Evolutionary conservation across 2,113 vertebrate genomes (phyloP).

Genomic region (Podilymbus podiceps): DNA sequence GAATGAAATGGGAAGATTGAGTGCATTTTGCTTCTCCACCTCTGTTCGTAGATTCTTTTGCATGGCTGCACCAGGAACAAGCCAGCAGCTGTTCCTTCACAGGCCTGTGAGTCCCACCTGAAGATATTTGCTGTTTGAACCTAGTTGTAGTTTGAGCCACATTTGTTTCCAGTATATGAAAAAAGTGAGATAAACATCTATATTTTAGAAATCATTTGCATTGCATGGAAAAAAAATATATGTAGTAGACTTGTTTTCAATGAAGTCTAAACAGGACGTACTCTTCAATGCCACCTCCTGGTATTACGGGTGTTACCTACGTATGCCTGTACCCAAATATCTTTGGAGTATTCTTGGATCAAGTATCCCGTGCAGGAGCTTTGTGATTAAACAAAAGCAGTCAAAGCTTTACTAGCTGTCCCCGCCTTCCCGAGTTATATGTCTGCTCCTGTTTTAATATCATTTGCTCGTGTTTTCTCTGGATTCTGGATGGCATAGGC

Average conservation of each 20-base stretch:
- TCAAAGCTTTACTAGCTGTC: not conserved
- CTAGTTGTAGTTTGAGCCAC: not conserved
- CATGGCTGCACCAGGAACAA: not conserved
- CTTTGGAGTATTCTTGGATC: not conserved
- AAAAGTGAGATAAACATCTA: not conserved
- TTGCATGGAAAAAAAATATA: not conserved
- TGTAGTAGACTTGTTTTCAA: not conserved
- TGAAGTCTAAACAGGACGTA: rapidly evolving
- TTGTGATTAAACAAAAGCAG: not conserved
- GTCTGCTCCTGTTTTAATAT: not conserved
- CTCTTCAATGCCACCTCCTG: not conserved
- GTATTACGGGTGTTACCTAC: not conserved
- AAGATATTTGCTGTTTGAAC: not conserved
- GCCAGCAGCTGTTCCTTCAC: not conserved
- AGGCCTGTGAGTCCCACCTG: not conserved
- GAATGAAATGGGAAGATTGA: not conserved
- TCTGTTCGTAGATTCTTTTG: not conserved
- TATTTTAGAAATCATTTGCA: not conserved
- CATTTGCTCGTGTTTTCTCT: not conserved
- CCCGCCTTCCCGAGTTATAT: not conserved
- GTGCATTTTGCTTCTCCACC: not conserved
- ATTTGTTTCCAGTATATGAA: not conserved
- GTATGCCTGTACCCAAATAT: rapidly evolving
- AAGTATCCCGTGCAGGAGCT: not conserved
- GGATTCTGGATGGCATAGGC: not conserved